Base-by-base conservation (phyloP, 1,140 invertebrate species). In the Elymnias hypermnestra region DNA sequence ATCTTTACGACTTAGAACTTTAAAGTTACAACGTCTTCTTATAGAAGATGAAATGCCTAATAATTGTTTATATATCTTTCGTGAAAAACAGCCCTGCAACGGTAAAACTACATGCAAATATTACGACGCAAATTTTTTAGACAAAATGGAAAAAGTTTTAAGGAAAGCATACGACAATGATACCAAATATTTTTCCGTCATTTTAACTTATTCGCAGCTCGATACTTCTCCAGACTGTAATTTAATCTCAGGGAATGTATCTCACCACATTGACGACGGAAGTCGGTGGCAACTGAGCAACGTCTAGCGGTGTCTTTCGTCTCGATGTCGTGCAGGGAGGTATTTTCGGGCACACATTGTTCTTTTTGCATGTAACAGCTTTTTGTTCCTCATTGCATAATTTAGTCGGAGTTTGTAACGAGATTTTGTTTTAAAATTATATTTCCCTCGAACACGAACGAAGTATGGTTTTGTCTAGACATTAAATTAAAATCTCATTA, bases 211-310 rank as follows among this genome's bases (percentile, higher is more conserved):
- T 54, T 53, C 55, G 48, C 55, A 49, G 56, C 50, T 52, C 57
- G 47, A 63, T 56, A 50, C 29, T 43, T 36, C 46, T 59, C 68
- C 55, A 59, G 59, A 63, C 60, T 58, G 71, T 76, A 76, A 79
- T 74, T 67, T 68, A 76, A 79, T 74, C 58, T 59, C 38, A 45
- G 63, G 56, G 64, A 52, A 52, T 54, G 63, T 66, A 68, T 65
- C 66, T 70, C 65, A 61, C 55, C 71, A 65, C 69, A 63, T 57
- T 63, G 57, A 57, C 63, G 63, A 63, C 66, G 72, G 72, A 72
- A 67, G 63, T 67, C 54, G 57, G 28, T 44, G 58, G 13, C 37
- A 13, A 23, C 37, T 39, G 25, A 46, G 48, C 43, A 52, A 49
- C 41, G 59, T 57, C 53, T 66, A 62, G 59, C 57, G 66, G 69